These are phyloP conservation scores for Arbacia lixula DNA, from an alignment of 53 echinoderm and acorn worm genomes.

Conservation along the genomic window DNA sequence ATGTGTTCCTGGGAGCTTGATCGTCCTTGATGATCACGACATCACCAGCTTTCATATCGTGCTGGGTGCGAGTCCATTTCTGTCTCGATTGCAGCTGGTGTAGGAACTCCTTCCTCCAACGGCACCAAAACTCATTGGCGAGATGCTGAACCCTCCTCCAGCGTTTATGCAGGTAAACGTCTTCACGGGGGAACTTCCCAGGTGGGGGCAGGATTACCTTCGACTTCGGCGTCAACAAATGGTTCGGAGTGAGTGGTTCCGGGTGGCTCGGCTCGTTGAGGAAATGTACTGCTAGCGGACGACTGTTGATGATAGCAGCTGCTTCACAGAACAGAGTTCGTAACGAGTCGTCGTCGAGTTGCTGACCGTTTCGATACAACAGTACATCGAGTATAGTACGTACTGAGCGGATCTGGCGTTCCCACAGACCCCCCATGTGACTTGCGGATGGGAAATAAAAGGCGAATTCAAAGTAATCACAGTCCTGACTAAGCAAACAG, in stretches of 20 bases:
- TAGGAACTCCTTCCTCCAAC: constrained; percentile 62
- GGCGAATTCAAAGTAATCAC: too few species aligned
- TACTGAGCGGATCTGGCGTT: constrained; percentile 63
- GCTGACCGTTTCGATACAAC: constrained; percentile 50
- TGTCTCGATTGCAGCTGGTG: constrained; percentile 45
- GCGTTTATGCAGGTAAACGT: constrained; percentile 42
- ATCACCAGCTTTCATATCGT: too few species aligned
- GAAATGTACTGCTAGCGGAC: constrained; percentile 45
- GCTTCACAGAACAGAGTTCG: constrained; percentile 67
- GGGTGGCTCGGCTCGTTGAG: constrained; percentile 52
- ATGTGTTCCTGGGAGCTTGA: constrained; percentile 16
- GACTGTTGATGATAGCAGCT: constrained; percentile 64
- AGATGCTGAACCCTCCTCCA: constrained; percentile 64
- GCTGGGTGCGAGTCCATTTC: too few species aligned
- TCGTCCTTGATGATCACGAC: constrained; percentile 39
- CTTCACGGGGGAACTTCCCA: constrained; percentile 45
- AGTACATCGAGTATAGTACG: constrained; percentile 56
- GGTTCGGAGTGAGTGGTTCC: constrained; percentile 69
- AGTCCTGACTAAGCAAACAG: constrained; percentile 30
- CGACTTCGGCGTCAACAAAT: constrained; percentile 50
- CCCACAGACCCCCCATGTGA: constrained; percentile 72
- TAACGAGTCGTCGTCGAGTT: constrained; percentile 73
- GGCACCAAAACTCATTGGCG: too few species aligned
- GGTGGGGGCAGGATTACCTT: constrained; percentile 45
- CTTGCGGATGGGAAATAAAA: constrained; percentile 55